Evolutionary conservation across 2,113 vertebrate genomes (phyloP).

Genomic region (Petroica traversi): DNA sequence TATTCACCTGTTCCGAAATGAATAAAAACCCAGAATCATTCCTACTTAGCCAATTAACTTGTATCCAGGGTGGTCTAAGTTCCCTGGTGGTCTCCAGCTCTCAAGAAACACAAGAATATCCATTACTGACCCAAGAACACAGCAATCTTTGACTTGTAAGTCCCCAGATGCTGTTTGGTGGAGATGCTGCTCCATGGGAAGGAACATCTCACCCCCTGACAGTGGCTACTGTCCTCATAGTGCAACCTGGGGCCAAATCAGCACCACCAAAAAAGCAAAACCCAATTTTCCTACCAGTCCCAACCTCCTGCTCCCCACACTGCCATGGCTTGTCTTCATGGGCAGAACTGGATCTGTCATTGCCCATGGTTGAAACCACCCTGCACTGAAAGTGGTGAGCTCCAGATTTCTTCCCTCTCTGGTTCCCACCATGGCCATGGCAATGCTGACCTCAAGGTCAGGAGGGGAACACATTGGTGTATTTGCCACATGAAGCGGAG

Average conservation of each 20-base stretch:
- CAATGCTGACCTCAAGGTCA: neutral
- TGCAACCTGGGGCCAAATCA: neutral
- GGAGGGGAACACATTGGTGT: neutral
- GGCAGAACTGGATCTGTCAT: neutral
- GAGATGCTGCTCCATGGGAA: neutral
- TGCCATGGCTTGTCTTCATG: neutral
- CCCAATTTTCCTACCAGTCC: neutral
- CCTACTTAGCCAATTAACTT: neutral
- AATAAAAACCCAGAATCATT: neutral
- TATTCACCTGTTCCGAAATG: neutral
- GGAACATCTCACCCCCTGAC: neutral
- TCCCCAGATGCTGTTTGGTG: accelerated
- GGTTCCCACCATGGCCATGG: accelerated
- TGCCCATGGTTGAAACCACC: neutral
- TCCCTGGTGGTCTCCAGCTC: neutral
- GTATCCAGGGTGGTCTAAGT: neutral
- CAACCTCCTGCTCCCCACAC: neutral
- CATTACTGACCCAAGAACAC: accelerated
- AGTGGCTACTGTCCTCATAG: neutral
- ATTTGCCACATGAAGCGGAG: neutral
- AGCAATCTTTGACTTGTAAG: neutral
- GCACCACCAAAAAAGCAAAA: neutral
- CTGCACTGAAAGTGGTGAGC: neutral
- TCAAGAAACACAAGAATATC: neutral
- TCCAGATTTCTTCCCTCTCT: neutral